A percentile compares a stretch with the other conserved stretches of the same genome.
phyloP scores from a whole-genome alignment of 2,888 invertebrate genomes.

The Eupeodes luniger region DNA sequence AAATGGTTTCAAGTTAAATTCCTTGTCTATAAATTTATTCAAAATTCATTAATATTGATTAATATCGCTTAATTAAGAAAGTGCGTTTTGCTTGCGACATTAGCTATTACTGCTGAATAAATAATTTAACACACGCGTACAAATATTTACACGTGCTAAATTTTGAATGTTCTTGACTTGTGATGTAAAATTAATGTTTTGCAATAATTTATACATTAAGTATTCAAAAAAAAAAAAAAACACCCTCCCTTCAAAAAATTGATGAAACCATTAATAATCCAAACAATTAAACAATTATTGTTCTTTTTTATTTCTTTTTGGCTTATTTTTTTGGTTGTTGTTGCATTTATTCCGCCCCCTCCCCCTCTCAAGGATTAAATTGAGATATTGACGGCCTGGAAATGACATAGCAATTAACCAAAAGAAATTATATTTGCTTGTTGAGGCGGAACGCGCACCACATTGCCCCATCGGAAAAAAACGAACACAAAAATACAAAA shows the following conservation, averaged over 20 bases:
- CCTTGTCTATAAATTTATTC: neutral
- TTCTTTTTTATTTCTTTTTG: conserved; percentile 45
- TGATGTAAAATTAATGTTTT: neutral
- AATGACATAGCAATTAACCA: conserved; percentile 67
- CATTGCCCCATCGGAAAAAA: conserved; percentile 1
- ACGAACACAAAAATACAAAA: neutral
- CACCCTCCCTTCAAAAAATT: neutral
- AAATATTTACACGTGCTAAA: neutral
- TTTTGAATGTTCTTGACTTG: neutral
- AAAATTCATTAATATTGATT: conserved; percentile 17
- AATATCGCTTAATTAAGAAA: conserved; percentile 11
- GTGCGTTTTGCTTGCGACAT: neutral
- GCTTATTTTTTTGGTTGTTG: neutral
- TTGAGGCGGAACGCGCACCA: conserved; percentile 20
- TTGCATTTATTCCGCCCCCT: conserved; percentile 10
- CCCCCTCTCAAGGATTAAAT: conserved; percentile 20
- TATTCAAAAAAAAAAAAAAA: conserved; percentile 30
- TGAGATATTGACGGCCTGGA: conserved; percentile 52
- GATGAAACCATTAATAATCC: conserved; percentile 53
- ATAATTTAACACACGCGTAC: neutral
- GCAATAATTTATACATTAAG: neutral
- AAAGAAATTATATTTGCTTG: conserved; percentile 63
- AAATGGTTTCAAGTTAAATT: neutral
- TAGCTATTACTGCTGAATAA: conserved; percentile 16
- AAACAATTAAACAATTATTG: conserved; percentile 65